Percentiles rank a stretch among this genome's conserved stretches.
These are phyloP conservation scores for Malurus leucopterus DNA, from an alignment of 2,797 vertebrate genomes.

Conservation along the genomic window DNA sequence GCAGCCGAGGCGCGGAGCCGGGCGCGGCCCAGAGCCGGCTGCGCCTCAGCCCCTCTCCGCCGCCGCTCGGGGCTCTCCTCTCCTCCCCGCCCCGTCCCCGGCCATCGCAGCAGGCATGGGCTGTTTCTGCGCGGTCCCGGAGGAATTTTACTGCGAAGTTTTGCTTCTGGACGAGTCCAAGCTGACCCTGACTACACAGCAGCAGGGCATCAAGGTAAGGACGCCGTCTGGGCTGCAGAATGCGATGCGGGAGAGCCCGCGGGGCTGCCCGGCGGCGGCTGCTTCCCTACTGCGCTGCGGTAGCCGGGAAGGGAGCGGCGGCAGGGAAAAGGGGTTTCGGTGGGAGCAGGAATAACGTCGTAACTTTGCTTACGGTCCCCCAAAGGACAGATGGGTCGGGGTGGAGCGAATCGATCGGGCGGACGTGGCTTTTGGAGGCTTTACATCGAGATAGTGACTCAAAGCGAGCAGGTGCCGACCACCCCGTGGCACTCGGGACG, in stretches of 20 bases:
- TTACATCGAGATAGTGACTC: neutral
- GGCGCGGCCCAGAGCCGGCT: neutral
- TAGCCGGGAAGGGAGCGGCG: neutral
- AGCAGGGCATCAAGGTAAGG: constrained; percentile 85
- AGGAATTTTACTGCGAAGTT: constrained; percentile 90
- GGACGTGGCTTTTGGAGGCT: neutral
- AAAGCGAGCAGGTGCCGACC: neutral
- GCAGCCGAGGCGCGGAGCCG: neutral
- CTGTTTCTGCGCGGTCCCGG: constrained; percentile 83
- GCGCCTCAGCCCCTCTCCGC: neutral
- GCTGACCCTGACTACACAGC: constrained; percentile 82
- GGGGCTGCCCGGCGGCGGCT: neutral
- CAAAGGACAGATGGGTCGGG: neutral
- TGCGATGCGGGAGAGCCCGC: neutral
- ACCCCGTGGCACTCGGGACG: neutral
- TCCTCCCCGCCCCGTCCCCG: neutral
- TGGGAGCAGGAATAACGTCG: neutral
- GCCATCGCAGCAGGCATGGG: constrained; percentile 72
- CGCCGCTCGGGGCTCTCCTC: neutral
- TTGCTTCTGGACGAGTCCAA: constrained; percentile 86
- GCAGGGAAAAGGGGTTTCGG: neutral
- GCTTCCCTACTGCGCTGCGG: neutral
- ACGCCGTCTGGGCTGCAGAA: neutral
- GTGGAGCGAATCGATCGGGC: neutral
- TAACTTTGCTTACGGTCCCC: neutral